A percentile compares a stretch with the other conserved stretches of the same genome.
Evolutionary conservation across 2,888 invertebrate genomes (phyloP).

Genomic region (Auanema sp.): DNA sequence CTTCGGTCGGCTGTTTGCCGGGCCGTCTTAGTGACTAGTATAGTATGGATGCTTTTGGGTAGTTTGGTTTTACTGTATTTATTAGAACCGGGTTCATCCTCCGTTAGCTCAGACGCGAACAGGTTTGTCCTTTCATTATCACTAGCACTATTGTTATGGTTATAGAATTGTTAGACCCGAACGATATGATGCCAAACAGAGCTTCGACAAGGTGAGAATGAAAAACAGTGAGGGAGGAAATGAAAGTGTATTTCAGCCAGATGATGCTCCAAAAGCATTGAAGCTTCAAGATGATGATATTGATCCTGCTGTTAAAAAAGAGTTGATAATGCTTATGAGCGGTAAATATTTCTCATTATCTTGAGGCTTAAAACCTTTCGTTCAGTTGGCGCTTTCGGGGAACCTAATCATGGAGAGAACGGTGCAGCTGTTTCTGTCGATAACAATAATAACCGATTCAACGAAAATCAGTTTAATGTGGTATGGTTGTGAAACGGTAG

Average conservation of each 20-base stretch:
- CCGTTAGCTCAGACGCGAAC: background rate
- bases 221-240: background rate
- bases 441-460: constrained; percentile 52
- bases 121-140: background rate
- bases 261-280: constrained; percentile 4
- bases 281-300: constrained; percentile 9
- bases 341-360: background rate
- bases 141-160: background rate
- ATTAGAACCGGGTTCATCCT: constrained; percentile 42
- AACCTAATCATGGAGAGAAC: constrained; percentile 50
- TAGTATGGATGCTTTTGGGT: constrained; percentile 61
- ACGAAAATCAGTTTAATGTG: constrained; percentile 74
- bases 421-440: constrained; percentile 57
- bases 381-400: constrained; percentile 39
- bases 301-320: constrained; percentile 6
- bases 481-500: constrained; percentile 12
- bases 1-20: constrained; percentile 59
- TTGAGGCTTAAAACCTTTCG: constrained; percentile 8
- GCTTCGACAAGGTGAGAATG: no score
- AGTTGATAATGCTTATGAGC: background rate
- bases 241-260: background rate
- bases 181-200: no score
- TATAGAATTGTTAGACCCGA: background rate
- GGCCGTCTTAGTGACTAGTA: constrained; percentile 61
- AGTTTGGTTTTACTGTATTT: constrained; percentile 60